A percentile compares a stretch with the other conserved stretches of the same genome.
Conservation (phyloP, 2,888 invertebrate genomes). For the Peribatodes rhomboidaria region DNA sequence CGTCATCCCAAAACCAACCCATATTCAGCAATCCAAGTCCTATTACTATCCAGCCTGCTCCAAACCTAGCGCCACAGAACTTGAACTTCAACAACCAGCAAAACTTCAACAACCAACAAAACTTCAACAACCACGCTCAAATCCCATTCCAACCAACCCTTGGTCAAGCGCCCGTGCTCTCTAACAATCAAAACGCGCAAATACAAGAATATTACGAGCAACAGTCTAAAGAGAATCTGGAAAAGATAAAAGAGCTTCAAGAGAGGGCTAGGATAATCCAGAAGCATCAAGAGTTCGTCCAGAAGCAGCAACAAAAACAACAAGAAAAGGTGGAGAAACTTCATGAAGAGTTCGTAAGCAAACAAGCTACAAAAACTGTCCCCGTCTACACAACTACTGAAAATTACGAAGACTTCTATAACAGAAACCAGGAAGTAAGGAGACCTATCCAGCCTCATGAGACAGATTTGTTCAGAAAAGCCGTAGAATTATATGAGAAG, state of each 20-base stretch:
- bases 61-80: conserved; percentile 77
- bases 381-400: conserved; percentile 84
- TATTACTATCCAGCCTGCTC: conserved; percentile 80
- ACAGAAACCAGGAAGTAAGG: conserved; percentile 73
- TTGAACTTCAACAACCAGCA: conserved; percentile 56
- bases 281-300: conserved; percentile 91
- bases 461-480: conserved; percentile 88
- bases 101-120: conserved; percentile 52
- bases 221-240: conserved; percentile 87
- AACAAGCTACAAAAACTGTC: conserved; percentile 89
- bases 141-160: conserved; percentile 74
- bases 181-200: conserved; percentile 82
- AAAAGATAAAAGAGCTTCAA: conserved; percentile 89
- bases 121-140: conserved; percentile 60
- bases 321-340: conserved; percentile 91
- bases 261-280: conserved; percentile 91
- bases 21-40: conserved; percentile 74
- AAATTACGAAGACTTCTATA: conserved; percentile 73
- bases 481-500: conserved; percentile 89
- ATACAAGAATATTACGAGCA: conserved; percentile 87
- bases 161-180: conserved; percentile 76
- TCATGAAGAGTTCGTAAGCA: conserved; percentile 89
- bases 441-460: conserved; percentile 88
- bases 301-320: conserved; percentile 92
- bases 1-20: conserved; percentile 65